Percentiles rank a stretch among this genome's conserved stretches.
These are phyloP conservation scores for Archaeoteleia sp. DNA, from an alignment of 2,888 invertebrate species.

Conservation along the genomic window DNA sequence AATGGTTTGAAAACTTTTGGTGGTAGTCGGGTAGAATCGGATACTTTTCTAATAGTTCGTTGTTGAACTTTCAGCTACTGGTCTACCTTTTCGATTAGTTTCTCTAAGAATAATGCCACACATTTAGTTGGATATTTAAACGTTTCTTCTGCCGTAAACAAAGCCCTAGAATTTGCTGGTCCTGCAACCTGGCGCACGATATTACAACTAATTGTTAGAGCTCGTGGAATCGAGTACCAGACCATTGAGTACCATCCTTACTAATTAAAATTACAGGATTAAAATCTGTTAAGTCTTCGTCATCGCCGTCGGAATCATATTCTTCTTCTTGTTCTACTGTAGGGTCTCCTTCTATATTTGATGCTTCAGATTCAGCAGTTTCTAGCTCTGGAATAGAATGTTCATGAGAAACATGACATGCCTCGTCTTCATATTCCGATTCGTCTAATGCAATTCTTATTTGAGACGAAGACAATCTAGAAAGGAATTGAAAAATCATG, in stretches of 20 bases:
- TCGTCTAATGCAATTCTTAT: too few relatives aligned
- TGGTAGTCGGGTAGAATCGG: conserved; percentile 13
- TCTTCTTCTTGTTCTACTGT: not conserved
- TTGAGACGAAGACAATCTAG: too few relatives aligned
- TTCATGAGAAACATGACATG: too few relatives aligned
- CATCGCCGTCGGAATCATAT: not conserved
- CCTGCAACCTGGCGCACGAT: conserved; percentile 13
- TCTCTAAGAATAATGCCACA: conserved; percentile 12
- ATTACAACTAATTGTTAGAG: conserved; percentile 11
- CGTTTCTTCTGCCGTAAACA: conserved; percentile 5
- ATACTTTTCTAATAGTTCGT: conserved; percentile 14
- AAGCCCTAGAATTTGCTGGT: conserved; percentile 1
- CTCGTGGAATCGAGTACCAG: not conserved
- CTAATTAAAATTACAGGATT: not conserved
- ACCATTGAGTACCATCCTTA: conserved; percentile 6
- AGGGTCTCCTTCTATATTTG: not conserved
- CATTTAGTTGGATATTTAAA: conserved; percentile 18
- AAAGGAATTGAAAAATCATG: too few relatives aligned
- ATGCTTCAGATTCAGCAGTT: conserved; percentile 4
- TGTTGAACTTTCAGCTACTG: conserved; percentile 19
- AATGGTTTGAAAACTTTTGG: conserved; percentile 7
- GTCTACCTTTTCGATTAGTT: conserved; percentile 19
- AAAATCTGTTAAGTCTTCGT: not conserved
- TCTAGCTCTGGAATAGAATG: too few relatives aligned
- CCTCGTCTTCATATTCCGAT: too few relatives aligned